Base-by-base conservation (phyloP, 2,888 invertebrate species). In the Megamerina dolium region DNA sequence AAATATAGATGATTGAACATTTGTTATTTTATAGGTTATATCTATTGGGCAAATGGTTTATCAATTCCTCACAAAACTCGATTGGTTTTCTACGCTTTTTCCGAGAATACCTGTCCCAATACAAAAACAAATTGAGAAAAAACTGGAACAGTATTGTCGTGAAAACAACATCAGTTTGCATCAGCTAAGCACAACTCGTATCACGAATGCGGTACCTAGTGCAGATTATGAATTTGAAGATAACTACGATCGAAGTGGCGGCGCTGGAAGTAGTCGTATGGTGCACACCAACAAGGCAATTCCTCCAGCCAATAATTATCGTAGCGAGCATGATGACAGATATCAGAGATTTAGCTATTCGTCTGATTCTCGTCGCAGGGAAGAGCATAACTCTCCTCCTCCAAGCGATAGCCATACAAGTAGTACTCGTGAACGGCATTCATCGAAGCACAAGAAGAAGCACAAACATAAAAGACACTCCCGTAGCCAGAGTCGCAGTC, bases 31-130 rank as follows among this genome's bases (percentile, higher is more conserved):
- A 6, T 41, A 71, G 70, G 56, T 73, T 32, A 88, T 95, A 77
- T 87, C 87, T 17, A 87, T 99, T 44, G 99, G 99, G 1, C 87
- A 89, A 56, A 85, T 97, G 75, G 77, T 90, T 13, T 81, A 92
- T 31, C 92, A 93, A 68, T 92, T 92, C 80, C 77, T 97, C 41
- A 85, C 90, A 45, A 95, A 97, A 68, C 76, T 99, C 45, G 99
- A 99, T 68, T 99, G 99, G 97, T 99, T 95, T 74, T 91, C 92
- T 31, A 99, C 99, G 1, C 76, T 99, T 14, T 99, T 99, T 68
- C 99, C 99, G 0, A 79, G 99, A 54, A 97, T 99, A 69, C 99
- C 99, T 1, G 97, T 99, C 46, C 96, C 97, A 18, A 95, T 97
- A 59, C 86, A 90, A 74, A 94, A 94, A 70, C 87, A 85, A 68